phyloP scores from a whole-genome alignment of 2,888 invertebrate species.

The Chrysotoxum bicinctum region DNA sequence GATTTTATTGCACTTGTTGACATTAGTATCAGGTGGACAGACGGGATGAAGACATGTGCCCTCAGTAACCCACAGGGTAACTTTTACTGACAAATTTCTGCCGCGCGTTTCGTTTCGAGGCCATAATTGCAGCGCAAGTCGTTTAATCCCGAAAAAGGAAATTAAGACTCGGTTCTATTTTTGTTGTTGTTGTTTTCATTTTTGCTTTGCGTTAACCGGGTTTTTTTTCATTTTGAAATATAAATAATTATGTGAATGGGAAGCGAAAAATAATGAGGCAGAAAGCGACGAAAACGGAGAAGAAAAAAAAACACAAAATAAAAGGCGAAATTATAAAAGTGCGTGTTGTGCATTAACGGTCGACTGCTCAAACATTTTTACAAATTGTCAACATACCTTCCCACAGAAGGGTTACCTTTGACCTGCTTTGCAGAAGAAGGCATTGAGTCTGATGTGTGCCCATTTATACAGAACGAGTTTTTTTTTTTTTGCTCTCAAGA shows the following conservation, averaged over 20 bases:
- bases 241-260: slow-evolving; percentile 7
- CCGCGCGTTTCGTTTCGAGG: not conserved
- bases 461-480: slow-evolving; percentile 10
- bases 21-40: not conserved
- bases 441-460: slow-evolving; percentile 8
- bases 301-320: not conserved
- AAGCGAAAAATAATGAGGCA: slow-evolving; percentile 6
- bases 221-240: not conserved
- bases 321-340: not conserved
- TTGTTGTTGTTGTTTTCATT: not conserved
- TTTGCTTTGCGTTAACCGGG: not conserved
- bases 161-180: slow-evolving; percentile 1
- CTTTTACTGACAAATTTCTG: not conserved
- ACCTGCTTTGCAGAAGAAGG: slow-evolving; percentile 5
- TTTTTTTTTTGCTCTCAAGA: not conserved
- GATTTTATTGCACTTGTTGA: slow-evolving; percentile 28
- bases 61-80: not conserved
- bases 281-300: not conserved
- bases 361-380: slow-evolving; percentile 1
- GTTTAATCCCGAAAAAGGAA: slow-evolving; percentile 5
- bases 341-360: slow-evolving; percentile 33
- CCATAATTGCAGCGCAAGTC: slow-evolving; percentile 3
- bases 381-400: not conserved
- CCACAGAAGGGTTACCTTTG: slow-evolving; percentile 25
- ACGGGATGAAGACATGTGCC: not conserved